Evolutionary conservation across 2,888 invertebrate genomes (phyloP), one percentile per base, ranked within the genome.

Genomic region (Diabrotica balteata): DNA sequence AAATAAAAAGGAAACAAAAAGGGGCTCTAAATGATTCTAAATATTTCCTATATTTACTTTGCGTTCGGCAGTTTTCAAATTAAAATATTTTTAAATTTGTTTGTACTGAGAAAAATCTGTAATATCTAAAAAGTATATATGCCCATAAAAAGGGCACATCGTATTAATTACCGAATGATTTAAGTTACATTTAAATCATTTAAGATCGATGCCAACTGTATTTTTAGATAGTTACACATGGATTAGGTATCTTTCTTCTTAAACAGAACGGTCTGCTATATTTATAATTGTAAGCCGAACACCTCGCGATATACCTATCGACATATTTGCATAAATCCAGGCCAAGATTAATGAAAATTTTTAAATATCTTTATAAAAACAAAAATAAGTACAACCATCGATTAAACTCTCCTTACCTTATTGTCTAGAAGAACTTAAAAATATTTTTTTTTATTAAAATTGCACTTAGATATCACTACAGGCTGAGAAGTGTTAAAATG

Each of bases 161-260:
- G 60, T 54, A 51, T 58, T 64, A 64, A 64, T 64, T 64, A 43
- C 58, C 58, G 8, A 42, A 45, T 64, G 58, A 64, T 64, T 64
- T 58, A 52, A 64, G 49, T 52, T 58, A 64, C 64, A 64, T 64
- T 64, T 64, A 58, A 64, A 64, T 64, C 64, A 52, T 52, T 58
- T 43, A 51, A 45, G 17, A 64, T 64, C 58, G 58, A 55, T 70
- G 68, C 68, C 72, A 72, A 68, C 50, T 68, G 65, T 72, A 70
- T 72, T 72, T 68, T 65, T 72, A 72, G 72, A 64, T 54, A 68
- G 62, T 70, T 70, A 70, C 70, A 72, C 65, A 68, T 69, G 65
- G 42, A 69, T 67, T 61, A 55, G 50, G 59, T 66, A 69, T 69
- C 59, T 46, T 54, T 61, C 11, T 52, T 62, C 71, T 69, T 63